Evolutionary conservation across 2,113 vertebrate genomes (phyloP).

Genomic region (Cheirogaleus medius): DNA sequence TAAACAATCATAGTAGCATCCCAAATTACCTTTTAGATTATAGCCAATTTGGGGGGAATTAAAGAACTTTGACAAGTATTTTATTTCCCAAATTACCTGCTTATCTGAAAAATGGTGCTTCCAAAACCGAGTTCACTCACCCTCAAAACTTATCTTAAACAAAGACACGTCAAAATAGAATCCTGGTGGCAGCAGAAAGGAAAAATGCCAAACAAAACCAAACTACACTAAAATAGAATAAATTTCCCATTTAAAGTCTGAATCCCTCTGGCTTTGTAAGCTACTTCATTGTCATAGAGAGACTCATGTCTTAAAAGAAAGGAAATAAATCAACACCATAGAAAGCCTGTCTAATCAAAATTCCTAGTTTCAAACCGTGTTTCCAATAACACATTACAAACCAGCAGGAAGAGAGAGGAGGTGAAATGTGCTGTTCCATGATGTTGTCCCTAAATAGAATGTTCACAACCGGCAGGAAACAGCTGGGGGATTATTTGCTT

Average conservation of each 20-base stretch:
- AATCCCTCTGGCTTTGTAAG: not conserved
- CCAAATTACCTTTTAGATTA: not conserved
- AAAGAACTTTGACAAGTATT: constrained; percentile 20
- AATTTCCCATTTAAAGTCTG: not conserved
- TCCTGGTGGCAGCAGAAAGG: not conserved
- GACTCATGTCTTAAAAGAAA: constrained; percentile 28
- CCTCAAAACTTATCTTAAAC: not conserved
- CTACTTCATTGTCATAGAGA: not conserved
- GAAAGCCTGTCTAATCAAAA: not conserved
- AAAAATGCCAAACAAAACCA: not conserved
- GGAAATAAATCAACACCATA: not conserved
- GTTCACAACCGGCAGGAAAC: constrained; percentile 63
- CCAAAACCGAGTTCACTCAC: not conserved
- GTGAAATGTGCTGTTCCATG: not conserved
- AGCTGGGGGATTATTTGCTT: constrained; percentile 65
- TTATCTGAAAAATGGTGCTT: constrained; percentile 6
- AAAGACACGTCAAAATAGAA: not conserved
- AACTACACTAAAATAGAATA: not conserved
- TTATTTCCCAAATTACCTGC: constrained; percentile 23
- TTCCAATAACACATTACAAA: not conserved
- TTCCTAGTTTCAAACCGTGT: constrained; percentile 37
- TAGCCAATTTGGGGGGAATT: not conserved
- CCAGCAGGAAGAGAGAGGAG: constrained; percentile 29
- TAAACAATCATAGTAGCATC: not conserved
- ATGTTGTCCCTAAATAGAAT: constrained; percentile 53